phyloP scores from a whole-genome alignment of 2,113 vertebrate species.

The Catharus bicknelli region DNA sequence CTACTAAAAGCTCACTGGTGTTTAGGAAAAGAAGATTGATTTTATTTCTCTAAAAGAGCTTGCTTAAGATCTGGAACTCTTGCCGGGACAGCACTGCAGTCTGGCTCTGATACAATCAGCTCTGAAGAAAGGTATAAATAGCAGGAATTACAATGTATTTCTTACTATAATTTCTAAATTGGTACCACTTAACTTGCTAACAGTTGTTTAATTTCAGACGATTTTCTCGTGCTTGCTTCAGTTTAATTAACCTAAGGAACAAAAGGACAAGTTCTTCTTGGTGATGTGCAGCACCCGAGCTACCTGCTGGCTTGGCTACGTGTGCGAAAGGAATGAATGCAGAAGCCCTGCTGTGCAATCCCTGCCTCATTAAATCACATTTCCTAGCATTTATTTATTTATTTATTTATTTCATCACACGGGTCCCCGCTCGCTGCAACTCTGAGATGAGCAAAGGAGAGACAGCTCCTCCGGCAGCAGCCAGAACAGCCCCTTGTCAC shows the following conservation, averaged over 20 bases:
- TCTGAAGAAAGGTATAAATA: slow-evolving; percentile 23
- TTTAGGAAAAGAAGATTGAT: not conserved
- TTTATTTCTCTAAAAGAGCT: not conserved
- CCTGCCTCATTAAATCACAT: slow-evolving; percentile 56
- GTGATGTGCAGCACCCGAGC: slow-evolving; percentile 33
- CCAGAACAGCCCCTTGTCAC: slow-evolving; percentile 51
- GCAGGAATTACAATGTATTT: slow-evolving; percentile 45
- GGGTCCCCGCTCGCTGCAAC: not conserved
- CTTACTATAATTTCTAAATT: slow-evolving; percentile 25
- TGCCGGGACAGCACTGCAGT: slow-evolving; percentile 69
- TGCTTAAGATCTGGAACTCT: slow-evolving; percentile 37
- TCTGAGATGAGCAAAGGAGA: not conserved
- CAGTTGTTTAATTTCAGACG: slow-evolving; percentile 43
- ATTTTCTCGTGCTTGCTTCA: slow-evolving; percentile 19
- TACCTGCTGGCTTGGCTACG: not conserved
- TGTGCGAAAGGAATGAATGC: slow-evolving; percentile 12
- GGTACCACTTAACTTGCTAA: slow-evolving; percentile 26
- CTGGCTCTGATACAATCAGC: slow-evolving; percentile 55
- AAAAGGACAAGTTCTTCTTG: slow-evolving; percentile 66
- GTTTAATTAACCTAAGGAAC: slow-evolving; percentile 58
- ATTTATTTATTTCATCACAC: slow-evolving; percentile 42
- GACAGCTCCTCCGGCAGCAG: slow-evolving; percentile 41
- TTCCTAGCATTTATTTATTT: not conserved
- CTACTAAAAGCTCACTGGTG: not conserved
- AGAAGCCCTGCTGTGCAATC: slow-evolving; percentile 28